phyloP scores from a whole-genome alignment of 2,113 vertebrate species.

The Deroptyus accipitrinus region DNA sequence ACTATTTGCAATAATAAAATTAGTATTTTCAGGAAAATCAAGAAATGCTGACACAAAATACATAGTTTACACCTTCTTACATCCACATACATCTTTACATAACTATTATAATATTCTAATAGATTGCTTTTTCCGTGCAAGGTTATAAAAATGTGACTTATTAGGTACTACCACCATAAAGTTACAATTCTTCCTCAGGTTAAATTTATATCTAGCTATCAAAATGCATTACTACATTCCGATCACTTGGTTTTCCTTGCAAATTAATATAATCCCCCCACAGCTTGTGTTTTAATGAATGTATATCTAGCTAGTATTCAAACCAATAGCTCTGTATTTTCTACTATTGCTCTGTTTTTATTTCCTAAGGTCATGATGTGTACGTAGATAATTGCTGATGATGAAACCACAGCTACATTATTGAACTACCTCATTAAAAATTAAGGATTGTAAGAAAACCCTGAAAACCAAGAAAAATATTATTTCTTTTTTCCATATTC shows the following conservation, averaged over 20 bases:
- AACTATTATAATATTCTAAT: background rate
- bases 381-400: rapidly evolving
- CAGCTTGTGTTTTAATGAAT: background rate
- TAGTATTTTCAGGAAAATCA: background rate
- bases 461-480: background rate
- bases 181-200: background rate
- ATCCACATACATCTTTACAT: background rate
- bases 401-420: background rate
- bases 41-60: background rate
- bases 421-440: conserved; percentile 3
- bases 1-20: background rate
- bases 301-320: background rate
- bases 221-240: background rate
- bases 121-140: background rate
- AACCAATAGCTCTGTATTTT: background rate
- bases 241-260: background rate
- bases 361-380: background rate
- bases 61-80: background rate
- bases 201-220: conserved; percentile 32
- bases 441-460: background rate
- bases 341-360: background rate
- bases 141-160: conserved; percentile 50
- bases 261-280: background rate
- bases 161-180: conserved; percentile 11
- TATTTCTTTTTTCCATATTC: background rate